These are phyloP conservation scores for Bovichtus variegatus DNA, from an alignment of 2,797 vertebrate species.

Conservation along the genomic window DNA sequence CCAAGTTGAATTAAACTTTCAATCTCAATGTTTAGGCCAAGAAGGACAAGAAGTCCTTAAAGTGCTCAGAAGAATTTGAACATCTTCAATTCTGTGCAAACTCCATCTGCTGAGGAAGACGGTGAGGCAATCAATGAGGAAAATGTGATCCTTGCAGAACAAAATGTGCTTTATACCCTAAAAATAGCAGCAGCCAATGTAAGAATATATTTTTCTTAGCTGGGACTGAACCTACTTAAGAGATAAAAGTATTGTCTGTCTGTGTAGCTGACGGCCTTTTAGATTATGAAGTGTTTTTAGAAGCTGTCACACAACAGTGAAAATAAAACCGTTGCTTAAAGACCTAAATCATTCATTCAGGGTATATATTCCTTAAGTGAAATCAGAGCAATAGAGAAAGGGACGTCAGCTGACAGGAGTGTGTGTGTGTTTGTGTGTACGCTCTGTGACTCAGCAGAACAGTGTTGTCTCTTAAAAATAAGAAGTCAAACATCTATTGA, in stretches of 20 bases:
- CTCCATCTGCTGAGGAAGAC: neutral
- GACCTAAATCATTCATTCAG: neutral
- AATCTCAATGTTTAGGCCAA: neutral
- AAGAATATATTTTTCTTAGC: neutral
- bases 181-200: neutral
- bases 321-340: neutral
- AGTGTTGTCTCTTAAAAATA: conserved; percentile 31
- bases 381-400: neutral
- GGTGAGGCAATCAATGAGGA: neutral
- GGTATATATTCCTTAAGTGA: conserved; percentile 5
- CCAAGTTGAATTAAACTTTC: neutral
- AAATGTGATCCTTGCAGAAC: neutral
- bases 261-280: neutral
- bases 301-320: too few relatives aligned
- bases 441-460: conserved; percentile 35
- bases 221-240: neutral
- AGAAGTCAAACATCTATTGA: conserved; percentile 9
- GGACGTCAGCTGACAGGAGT: conserved; percentile 18
- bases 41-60: neutral
- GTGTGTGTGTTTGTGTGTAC: neutral
- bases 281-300: neutral
- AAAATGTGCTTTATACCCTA: neutral
- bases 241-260: neutral
- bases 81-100: neutral
- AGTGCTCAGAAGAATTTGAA: neutral